Base-by-base conservation (phyloP, 2,797 vertebrate species). In the Dicrostonyx torquatus region DNA sequence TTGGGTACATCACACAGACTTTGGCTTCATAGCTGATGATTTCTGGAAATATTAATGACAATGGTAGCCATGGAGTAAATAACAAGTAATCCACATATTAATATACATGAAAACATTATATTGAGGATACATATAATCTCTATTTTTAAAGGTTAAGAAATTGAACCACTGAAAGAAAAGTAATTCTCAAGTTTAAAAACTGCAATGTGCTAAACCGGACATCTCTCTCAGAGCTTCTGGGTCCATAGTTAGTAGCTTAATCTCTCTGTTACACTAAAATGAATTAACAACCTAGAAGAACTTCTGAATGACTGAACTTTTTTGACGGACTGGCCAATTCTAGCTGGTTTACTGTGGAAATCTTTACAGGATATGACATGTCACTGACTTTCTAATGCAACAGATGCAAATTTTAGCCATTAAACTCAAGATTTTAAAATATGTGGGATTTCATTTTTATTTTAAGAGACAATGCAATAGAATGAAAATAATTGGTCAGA, bases 91-190 rank as follows among this genome's bases (percentile, higher is more conserved):
- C 55, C 5, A 84, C 37, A 48, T 80, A 55, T 85, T 92, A 90
- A 29, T 73, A 34, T 40, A 48, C 20, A 3, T 75, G 14, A 64
- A 93, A 6, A 12, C 29, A 73, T 7, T 75, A 29, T 2, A 43
- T 76, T 84, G 82, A 10, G 26, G 75, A 53, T 73, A 37, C 17
- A 78, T 48, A 34, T 68, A 89, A 75, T 55, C 10, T 4, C 14
- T 64, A 60, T 15, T 95, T 92, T 24, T 85, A 86, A 95, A 93
- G 84, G 22, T 75, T 45, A 88, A 86, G 15, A 73, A 88, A 64
- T 20, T n/a, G 24, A 94, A 34, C 7, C n/a, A n/a, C 5, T 88
- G 37, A 66, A 17, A n/a, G 14, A 40, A 10, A 73, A 90, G 77
- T 45, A 60, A 82, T 89, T 4, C 53, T 48, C 18, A 29, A 70